Conservation (phyloP, 2,797 vertebrate genomes). For the Nothura maculosa region DNA sequence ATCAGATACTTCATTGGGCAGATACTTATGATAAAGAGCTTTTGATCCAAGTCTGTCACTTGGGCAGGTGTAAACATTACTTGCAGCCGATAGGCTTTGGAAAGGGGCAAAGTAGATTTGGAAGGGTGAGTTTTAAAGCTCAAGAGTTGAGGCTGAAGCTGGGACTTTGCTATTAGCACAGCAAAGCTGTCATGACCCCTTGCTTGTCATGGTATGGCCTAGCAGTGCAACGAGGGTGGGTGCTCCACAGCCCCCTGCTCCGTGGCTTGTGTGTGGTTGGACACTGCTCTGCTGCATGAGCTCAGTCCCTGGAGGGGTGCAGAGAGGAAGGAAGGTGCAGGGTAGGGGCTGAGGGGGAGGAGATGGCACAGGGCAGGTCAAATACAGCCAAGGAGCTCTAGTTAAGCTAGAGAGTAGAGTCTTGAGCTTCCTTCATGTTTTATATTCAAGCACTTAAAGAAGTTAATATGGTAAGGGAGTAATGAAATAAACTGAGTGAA, state of each 20-base stretch:
- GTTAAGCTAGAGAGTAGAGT: not conserved
- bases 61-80: not conserved
- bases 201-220: not conserved
- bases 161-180: not conserved
- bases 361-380: not conserved
- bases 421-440: not conserved
- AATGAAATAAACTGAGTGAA: not conserved
- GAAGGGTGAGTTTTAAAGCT: not conserved
- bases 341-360: not conserved
- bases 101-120: not conserved
- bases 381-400: not conserved
- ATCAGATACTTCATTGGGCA: not conserved
- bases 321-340: not conserved
- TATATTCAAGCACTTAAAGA: not conserved
- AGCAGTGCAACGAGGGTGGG: not conserved
- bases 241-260: not conserved
- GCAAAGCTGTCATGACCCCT: not conserved
- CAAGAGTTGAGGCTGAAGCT: not conserved
- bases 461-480: not conserved
- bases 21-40: not conserved
- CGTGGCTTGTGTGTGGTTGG: accelerated
- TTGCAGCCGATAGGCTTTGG: not conserved
- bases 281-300: not conserved
- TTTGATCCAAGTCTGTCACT: not conserved
- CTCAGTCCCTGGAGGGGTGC: not conserved